These are phyloP conservation scores for Zootermopsis nevadensis DNA, from an alignment of 2,888 invertebrate species.

Conservation along the genomic window DNA sequence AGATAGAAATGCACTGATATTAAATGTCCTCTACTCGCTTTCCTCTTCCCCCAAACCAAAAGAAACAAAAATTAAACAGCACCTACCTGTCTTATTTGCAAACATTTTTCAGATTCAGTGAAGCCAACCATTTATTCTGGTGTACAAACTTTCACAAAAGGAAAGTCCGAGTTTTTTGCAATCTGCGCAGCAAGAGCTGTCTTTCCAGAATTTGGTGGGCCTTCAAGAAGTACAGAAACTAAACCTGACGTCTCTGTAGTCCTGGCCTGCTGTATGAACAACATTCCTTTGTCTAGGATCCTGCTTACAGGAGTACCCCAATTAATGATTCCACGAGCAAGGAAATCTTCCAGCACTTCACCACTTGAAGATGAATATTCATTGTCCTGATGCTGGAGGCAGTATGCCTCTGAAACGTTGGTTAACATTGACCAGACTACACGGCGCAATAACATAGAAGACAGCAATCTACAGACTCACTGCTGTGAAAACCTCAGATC, in stretches of 20 bases:
- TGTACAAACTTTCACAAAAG: constrained; percentile 96
- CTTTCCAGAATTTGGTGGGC: constrained; percentile 94
- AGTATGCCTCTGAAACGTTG: no score
- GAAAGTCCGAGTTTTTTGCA: constrained; percentile 97
- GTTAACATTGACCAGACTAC: no score
- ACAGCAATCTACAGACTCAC: no score
- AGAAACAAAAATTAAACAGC: background rate
- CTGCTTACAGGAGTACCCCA: constrained; percentile 92
- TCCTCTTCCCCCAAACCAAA: no score
- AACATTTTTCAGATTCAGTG: constrained; percentile 95
- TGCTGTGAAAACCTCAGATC: no score
- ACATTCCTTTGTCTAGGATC: constrained; percentile 91
- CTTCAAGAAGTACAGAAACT: constrained; percentile 90
- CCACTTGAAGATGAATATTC: no score
- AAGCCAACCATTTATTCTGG: constrained; percentile 98
- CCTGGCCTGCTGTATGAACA: constrained; percentile 89
- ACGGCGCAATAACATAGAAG: no score
- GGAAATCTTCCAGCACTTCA: constrained; percentile 88
- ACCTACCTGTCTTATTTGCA: constrained; percentile 89
- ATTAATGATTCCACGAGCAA: constrained; percentile 88
- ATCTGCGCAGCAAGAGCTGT: constrained; percentile 96
- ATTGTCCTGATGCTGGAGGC: no score
- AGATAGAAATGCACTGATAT: no score
- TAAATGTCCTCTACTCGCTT: no score
- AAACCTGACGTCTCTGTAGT: constrained; percentile 81